Evolutionary conservation across 2,113 vertebrate genomes (phyloP), one percentile per base, ranked within the genome.

Genomic region (Rhinichthys klamathensis): DNA sequence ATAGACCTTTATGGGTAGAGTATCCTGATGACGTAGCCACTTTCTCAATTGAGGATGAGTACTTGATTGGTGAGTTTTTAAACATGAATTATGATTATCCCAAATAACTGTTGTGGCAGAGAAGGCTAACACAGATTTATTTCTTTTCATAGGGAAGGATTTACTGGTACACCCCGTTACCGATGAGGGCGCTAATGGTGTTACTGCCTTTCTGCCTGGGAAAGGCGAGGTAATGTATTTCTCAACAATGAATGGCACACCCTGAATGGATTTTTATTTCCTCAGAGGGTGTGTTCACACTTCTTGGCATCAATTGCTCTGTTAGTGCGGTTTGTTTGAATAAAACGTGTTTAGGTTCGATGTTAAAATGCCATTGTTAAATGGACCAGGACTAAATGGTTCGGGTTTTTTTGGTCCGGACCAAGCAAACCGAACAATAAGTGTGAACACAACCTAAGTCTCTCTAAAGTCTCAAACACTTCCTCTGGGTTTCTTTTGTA

Each of bases 131-230:
- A 32, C 65, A 4, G 2, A 41, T 21, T 12, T 1, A 2, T 81
- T 27, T 69, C 13, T 73, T 15, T 91, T 78, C 41, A 27, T 86
- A 98, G 97, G 97, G 7, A 91, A 93, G 80, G 95, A 96, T 1
- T 84, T 98, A 83, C 88, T 98, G 89, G 96, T 97, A 73, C 97
- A 97, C 75, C 97, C 97, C 0, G 96, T 98, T 3, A 95, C 96
- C 6, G 97, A 97, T 10, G 92, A 96, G 32, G 96, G 95, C 32
- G 93, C 95, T 21, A 93, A 90, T 3, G 96, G 96, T 0, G 93
- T 98, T 13, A 96, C 97, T 13, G 92, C 96, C 75, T 97, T 97
- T 86, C 91, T 98, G 81, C 97, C 97, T 18, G 96, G 97, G 38
- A 94, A 95, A 91, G 94, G 93, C n/a, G 95, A 97, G 94, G 97